Evolutionary conservation across 2,113 vertebrate genomes (phyloP).

Genomic region (Dasyornis broadbenti): DNA sequence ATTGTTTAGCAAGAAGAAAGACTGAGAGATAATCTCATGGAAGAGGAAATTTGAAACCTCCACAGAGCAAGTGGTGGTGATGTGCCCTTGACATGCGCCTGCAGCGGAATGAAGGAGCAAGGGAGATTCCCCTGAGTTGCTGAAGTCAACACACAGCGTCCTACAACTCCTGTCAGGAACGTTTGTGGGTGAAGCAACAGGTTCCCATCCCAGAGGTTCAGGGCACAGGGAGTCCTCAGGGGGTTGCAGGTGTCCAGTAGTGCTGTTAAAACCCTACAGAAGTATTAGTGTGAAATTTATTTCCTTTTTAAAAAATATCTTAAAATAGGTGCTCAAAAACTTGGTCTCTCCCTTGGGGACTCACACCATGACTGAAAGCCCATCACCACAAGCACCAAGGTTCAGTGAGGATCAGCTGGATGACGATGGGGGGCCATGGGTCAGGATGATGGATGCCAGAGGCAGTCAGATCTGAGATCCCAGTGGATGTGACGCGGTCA

Average conservation of each 20-base stretch:
- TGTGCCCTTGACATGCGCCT: background rate
- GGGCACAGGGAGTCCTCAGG: background rate
- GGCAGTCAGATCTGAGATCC: background rate
- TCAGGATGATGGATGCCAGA: background rate
- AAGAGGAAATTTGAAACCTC: background rate
- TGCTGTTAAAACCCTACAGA: background rate
- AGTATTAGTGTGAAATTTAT: fast-evolving
- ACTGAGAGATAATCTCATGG: background rate
- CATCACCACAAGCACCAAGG: background rate
- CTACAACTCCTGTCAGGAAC: background rate
- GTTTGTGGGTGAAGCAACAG: background rate
- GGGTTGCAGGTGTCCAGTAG: background rate
- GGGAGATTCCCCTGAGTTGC: background rate
- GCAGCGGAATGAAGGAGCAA: background rate
- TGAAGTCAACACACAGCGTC: background rate
- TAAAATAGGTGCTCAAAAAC: background rate
- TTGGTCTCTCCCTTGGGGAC: background rate
- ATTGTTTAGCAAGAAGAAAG: background rate
- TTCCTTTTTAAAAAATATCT: background rate
- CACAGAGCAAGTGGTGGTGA: background rate
- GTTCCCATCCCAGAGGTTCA: background rate
- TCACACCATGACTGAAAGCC: background rate
- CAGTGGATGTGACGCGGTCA: background rate
- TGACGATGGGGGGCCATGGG: too few species aligned
- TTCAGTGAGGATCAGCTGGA: background rate